Evolutionary conservation across 1,140 invertebrate species (phyloP), one percentile per base, ranked within the genome.

Genomic region (Drosophila nigromelanica): DNA sequence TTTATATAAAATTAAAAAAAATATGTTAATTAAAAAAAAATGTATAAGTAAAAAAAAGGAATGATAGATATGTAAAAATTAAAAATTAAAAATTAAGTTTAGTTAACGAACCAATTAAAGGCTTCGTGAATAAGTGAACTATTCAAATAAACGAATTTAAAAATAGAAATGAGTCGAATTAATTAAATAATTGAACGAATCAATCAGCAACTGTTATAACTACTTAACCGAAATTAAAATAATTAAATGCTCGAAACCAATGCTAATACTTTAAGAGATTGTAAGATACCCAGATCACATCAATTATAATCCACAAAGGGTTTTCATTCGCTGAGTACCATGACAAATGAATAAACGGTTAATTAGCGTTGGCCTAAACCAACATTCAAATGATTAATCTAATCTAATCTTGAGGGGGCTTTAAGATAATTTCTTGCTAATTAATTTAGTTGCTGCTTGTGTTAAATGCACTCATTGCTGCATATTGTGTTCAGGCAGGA

Each of bases 261-360:
- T 30, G 14, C 37, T 18, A 7, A 10, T 4, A 40, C 37, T 21
- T 47, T 21, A 47, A 21, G 7, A 10, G 37, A n/a, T n/a, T 39
- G 12, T 39, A 39, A 45, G 15, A 45, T 3, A n/a, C 33, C 5
- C 18, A 52, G 35, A 54, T 39, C 59, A 18, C 37, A 66, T 71
- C 51, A 51, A 71, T 71, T 51, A 64, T 30, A 11, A 4, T 18
- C 21, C 27, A 11, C 55, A 40, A 47, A 39, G 60, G 35, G 35
- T n/a, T 47, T 58, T 40, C 1, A 40, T 21, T 39, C 15, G 39
- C 11, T 33, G 30, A 42, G 54, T 48, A 40, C 43, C 63, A 45
- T 71, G 68, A 66, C 61, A 66, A 71, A 71, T 71, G 61, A 66
- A 66, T 48, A 63, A 64, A 42, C 43, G 33, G 52, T 42, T 66